Evolutionary conservation across 30 jellyfish, hydroid and myxozoan genomes (phyloP).

Genomic region (Pelagia noctiluca): DNA sequence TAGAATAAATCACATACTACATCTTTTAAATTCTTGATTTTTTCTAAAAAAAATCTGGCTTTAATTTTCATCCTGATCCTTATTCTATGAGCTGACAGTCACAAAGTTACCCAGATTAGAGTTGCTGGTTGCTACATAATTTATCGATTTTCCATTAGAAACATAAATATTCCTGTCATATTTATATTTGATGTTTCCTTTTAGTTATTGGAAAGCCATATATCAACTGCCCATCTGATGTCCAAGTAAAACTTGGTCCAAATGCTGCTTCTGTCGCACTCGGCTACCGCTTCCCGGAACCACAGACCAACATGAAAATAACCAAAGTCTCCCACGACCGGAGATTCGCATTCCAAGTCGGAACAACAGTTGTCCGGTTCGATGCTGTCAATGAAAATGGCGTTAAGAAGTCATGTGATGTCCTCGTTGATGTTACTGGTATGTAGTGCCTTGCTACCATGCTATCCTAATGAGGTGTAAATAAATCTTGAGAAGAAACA

Average conservation of each 20-base stretch:
- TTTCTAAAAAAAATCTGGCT: no score
- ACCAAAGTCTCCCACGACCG: conserved; percentile 50
- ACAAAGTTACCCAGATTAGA: no score
- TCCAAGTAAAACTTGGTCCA: conserved; percentile 53
- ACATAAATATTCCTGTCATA: no score
- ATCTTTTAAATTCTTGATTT: no score
- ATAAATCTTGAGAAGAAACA: neutral
- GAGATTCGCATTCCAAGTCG: conserved; percentile 70
- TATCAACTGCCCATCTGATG: conserved; percentile 89
- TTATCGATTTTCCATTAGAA: no score
- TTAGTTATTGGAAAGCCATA: conserved; percentile 88
- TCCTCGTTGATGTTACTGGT: conserved; percentile 84
- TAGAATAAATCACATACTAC: no score
- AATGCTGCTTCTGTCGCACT: conserved; percentile 46
- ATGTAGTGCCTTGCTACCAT: neutral
- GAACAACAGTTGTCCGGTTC: conserved; percentile 72
- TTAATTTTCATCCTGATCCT: no score
- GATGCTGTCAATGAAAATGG: conserved; percentile 84
- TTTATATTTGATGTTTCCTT: conserved; percentile 6
- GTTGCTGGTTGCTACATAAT: no score
- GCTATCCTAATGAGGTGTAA: neutral
- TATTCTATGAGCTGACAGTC: no score
- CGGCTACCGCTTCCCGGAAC: conserved; percentile 73
- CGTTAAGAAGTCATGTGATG: conserved; percentile 66
- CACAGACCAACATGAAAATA: conserved; percentile 80